These are phyloP conservation scores for Entomobrya proxima DNA, from an alignment of 2,888 invertebrate species.

Conservation along the genomic window DNA sequence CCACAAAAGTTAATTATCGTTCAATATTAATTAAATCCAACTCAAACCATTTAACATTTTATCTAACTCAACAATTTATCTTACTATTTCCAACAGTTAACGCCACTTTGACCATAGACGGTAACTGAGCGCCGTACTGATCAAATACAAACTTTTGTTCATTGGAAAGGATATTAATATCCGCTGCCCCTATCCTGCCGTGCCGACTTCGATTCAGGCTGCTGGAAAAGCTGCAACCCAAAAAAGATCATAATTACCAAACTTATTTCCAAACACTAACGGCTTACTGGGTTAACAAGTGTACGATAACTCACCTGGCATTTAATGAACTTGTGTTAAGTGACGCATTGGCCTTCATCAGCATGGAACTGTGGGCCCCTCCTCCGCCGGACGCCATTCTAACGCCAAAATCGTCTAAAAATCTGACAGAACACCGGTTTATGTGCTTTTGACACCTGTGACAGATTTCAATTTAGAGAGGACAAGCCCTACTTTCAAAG, in stretches of 20 bases:
- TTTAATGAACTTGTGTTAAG: conserved; percentile 61
- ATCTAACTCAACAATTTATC: neutral
- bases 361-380: conserved; percentile 20
- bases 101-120: conserved; percentile 66
- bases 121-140: conserved; percentile 51
- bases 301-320: conserved; percentile 33
- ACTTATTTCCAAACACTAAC: neutral
- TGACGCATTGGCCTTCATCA: conserved; percentile 42
- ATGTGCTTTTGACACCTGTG: no score
- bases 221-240: conserved; percentile 29
- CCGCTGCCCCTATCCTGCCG: neutral
- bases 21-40: neutral
- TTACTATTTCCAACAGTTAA: conserved; percentile 51
- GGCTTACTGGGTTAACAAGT: neutral
- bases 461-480: no score
- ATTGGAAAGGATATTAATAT: neutral
- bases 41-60: neutral
- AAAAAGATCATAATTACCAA: neutral
- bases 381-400: conserved; percentile 36
- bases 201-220: conserved; percentile 28
- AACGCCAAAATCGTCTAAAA: neutral
- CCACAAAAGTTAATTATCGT: neutral
- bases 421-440: no score
- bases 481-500: no score
- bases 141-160: conserved; percentile 45